These are phyloP conservation scores for Oegoconia quadripuncta DNA, from an alignment of 2,888 invertebrate genomes.

Conservation along the genomic window DNA sequence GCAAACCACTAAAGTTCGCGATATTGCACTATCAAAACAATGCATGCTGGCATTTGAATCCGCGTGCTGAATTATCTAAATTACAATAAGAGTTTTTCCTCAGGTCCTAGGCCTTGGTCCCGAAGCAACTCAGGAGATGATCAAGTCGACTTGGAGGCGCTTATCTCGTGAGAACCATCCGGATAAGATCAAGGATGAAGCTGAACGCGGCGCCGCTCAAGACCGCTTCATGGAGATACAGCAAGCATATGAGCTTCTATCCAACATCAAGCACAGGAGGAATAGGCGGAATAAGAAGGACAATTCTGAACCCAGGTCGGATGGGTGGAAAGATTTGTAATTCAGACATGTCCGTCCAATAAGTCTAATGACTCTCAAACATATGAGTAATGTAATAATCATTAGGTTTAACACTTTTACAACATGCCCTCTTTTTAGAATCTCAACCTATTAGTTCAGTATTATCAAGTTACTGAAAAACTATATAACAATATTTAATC, in stretches of 20 bases:
- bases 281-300: constrained; percentile 86
- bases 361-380: too few relatives aligned
- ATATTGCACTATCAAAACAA: too few relatives aligned
- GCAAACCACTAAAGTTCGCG: too few relatives aligned
- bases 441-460: too few relatives aligned
- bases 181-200: constrained; percentile 90
- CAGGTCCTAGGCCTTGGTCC: constrained; percentile 87
- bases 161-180: constrained; percentile 94
- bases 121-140: constrained; percentile 91
- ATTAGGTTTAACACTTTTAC: too few relatives aligned
- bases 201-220: constrained; percentile 84
- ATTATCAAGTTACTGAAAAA: too few relatives aligned
- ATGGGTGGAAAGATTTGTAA: constrained; percentile 18
- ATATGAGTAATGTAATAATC: too few relatives aligned
- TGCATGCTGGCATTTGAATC: too few relatives aligned
- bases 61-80: too few relatives aligned
- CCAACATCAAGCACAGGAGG: constrained; percentile 88
- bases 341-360: too few relatives aligned
- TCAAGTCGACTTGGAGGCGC: constrained; percentile 88
- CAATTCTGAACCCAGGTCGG: constrained; percentile 55
- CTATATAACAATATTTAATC: too few relatives aligned
- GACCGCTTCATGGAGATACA: constrained; percentile 95
- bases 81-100: constrained; percentile 12
- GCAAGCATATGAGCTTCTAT: constrained; percentile 93
- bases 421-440: too few relatives aligned